Evolutionary conservation across 2,888 invertebrate genomes (phyloP).

Genomic region (Xylocampa areola): DNA sequence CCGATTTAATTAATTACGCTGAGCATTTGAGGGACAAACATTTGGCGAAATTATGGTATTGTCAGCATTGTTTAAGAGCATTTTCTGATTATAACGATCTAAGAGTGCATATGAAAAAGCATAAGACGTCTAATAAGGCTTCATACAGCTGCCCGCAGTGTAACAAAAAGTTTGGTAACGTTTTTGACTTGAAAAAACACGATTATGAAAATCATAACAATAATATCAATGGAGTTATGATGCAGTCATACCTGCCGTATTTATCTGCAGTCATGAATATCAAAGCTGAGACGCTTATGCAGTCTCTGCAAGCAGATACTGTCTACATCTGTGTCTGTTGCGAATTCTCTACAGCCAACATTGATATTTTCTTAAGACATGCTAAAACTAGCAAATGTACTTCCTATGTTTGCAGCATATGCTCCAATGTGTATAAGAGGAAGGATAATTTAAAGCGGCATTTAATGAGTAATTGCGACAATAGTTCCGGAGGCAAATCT

Average conservation of each 20-base stretch:
- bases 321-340: conserved; percentile 67
- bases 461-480: conserved; percentile 25
- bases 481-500: background rate
- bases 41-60: conserved; percentile 63
- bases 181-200: conserved; percentile 61
- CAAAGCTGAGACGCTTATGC: conserved; percentile 64
- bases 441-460: conserved; percentile 63
- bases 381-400: conserved; percentile 61
- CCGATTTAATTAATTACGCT: conserved; percentile 66
- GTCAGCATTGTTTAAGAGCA: conserved; percentile 70
- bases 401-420: conserved; percentile 65
- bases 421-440: conserved; percentile 63
- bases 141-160: conserved; percentile 74
- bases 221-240: conserved; percentile 64
- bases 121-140: conserved; percentile 49
- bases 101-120: conserved; percentile 69
- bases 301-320: conserved; percentile 43
- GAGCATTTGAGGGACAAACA: conserved; percentile 73
- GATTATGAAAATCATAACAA: conserved; percentile 62
- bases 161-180: conserved; percentile 50
- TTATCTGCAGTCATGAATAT: conserved; percentile 73
- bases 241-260: conserved; percentile 62
- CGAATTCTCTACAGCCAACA: conserved; percentile 39
- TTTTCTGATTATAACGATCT: conserved; percentile 58
- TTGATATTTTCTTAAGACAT: conserved; percentile 67